Conservation (phyloP, 2,888 invertebrate genomes). For the Embidobia sp. region DNA sequence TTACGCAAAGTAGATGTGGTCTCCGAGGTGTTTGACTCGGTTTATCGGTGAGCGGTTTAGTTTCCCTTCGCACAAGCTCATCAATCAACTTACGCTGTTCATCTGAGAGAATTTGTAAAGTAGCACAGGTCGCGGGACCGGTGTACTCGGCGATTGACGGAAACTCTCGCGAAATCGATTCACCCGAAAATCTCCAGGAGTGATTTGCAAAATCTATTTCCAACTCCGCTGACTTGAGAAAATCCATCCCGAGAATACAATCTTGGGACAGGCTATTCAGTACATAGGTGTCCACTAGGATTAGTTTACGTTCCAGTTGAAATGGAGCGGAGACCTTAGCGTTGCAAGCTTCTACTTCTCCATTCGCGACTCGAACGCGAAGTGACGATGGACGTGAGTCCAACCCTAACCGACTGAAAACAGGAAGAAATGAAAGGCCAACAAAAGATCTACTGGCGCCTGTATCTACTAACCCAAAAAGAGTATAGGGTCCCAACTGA, state of each 20-base stretch:
- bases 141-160: too few species aligned
- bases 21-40: not conserved
- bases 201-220: not conserved
- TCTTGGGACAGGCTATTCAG: not conserved
- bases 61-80: not conserved
- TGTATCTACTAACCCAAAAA: not conserved
- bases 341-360: not conserved
- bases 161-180: not conserved
- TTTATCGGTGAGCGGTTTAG: not conserved
- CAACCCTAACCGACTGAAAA: not conserved
- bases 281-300: too few species aligned
- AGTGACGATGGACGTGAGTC: not conserved
- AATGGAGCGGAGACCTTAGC: too few species aligned
- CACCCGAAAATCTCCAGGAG: not conserved
- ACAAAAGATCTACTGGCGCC: not conserved
- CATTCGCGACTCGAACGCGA: not conserved
- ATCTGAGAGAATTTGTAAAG: not conserved
- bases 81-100: not conserved
- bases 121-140: not conserved
- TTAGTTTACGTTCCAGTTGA: too few species aligned
- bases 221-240: not conserved
- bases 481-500: not conserved
- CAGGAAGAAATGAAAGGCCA: not conserved
- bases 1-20: too few species aligned
- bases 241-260: not conserved